Conservation (phyloP, 2,797 vertebrate species). For the Sternotherus odoratus region DNA sequence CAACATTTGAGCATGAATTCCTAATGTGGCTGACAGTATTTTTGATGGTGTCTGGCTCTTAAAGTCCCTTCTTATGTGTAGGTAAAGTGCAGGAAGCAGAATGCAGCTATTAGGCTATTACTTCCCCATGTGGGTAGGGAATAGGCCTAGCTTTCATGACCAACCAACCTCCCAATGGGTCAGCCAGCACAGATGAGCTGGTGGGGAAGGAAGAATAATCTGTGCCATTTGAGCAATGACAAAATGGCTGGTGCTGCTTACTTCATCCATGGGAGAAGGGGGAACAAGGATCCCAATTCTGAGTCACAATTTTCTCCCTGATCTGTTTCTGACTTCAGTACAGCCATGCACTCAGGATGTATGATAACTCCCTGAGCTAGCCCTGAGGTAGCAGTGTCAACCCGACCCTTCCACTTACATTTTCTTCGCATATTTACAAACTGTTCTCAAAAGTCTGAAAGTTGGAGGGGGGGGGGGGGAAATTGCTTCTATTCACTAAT, state of each 20-base stretch:
- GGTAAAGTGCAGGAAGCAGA: neutral
- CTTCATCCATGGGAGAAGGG: neutral
- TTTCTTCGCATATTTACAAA: no score
- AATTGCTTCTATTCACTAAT: conserved; percentile 3
- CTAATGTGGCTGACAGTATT: neutral
- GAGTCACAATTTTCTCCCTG: neutral
- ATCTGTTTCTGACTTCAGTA: neutral
- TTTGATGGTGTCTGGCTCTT: neutral
- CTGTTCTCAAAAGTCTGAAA: neutral
- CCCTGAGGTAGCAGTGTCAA: neutral
- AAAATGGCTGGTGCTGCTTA: neutral
- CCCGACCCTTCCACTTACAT: neutral
- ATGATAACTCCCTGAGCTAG: neutral
- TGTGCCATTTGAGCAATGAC: neutral
- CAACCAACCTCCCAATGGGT: neutral
- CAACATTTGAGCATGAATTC: neutral
- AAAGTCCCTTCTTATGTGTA: neutral
- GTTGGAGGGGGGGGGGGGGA: neutral
- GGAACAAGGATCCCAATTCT: neutral
- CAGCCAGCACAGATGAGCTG: neutral
- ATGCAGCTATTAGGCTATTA: neutral
- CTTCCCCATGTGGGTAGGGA: neutral
- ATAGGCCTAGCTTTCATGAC: neutral
- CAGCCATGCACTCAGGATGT: neutral
- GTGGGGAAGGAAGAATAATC: accelerated